Conservation (phyloP, 92 coral and sea anemone species). For the Phenganax stokvisi region DNA sequence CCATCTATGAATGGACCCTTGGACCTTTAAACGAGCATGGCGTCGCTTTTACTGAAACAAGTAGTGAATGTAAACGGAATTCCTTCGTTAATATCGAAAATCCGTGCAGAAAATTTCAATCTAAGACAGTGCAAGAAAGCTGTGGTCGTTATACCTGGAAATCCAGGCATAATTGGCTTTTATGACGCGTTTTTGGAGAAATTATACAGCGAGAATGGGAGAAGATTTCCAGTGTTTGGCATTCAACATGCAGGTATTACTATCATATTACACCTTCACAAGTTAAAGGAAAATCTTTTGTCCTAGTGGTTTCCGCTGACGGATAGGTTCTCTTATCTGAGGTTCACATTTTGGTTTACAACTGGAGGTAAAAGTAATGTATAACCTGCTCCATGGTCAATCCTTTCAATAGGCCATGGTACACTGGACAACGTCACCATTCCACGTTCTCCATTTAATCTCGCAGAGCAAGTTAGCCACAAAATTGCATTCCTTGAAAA, state of each 20-base stretch:
- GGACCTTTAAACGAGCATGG: neutral
- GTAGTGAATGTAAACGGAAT: conserved; percentile 61
- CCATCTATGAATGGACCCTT: no score
- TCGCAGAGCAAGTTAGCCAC: conserved; percentile 81
- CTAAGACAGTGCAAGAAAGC: conserved; percentile 21
- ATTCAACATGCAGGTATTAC: conserved; percentile 83
- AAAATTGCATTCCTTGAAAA: conserved; percentile 73
- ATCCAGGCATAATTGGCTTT: conserved; percentile 90
- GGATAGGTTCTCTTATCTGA: neutral
- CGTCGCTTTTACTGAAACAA: conserved; percentile 35
- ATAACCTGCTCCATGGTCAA: neutral
- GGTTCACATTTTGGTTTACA: neutral
- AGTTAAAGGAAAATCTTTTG: no score
- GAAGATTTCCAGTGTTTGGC: conserved; percentile 63
- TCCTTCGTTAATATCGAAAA: conserved; percentile 74
- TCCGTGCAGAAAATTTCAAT: conserved; percentile 36
- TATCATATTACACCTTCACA: no score
- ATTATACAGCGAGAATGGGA: conserved; percentile 55
- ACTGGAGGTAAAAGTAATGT: neutral
- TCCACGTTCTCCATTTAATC: conserved; percentile 30
- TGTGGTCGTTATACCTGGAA: conserved; percentile 85
- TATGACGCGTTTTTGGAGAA: conserved; percentile 68
- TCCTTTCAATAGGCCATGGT: conserved; percentile 11
- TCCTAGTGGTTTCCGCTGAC: no score
- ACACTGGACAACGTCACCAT: neutral